These are phyloP conservation scores for Chymomyza costata DNA, from an alignment of 1,140 invertebrate genomes.

Conservation along the genomic window DNA sequence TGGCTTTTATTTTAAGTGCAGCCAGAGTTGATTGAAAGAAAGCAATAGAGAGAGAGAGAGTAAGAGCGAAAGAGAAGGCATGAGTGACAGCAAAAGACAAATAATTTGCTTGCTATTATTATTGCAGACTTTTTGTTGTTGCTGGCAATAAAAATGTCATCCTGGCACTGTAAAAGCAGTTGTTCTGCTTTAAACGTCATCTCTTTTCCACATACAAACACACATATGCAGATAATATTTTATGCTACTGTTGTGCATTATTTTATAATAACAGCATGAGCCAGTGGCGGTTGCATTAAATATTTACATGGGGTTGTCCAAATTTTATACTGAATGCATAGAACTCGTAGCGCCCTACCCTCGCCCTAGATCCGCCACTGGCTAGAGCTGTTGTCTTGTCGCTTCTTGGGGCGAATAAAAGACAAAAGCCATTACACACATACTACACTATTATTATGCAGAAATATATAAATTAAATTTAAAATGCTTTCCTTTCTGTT, in stretches of 20 bases:
- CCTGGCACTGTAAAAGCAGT: conserved; percentile 31
- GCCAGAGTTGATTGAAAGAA: not conserved
- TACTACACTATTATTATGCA: conserved; percentile 2
- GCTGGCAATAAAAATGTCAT: conserved; percentile 66
- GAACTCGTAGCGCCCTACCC: too few species aligned
- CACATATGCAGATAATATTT: conserved; percentile 19
- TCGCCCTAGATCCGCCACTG: too few species aligned
- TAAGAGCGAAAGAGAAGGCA: not conserved
- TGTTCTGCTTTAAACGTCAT: conserved; percentile 21
- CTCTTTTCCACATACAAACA: conserved; percentile 11
- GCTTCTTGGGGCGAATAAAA: too few species aligned
- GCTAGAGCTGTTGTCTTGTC: too few species aligned
- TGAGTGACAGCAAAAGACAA: not conserved
- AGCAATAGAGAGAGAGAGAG: not conserved
- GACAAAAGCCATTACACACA: conserved; percentile 2
- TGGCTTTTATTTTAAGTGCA: conserved; percentile 62
- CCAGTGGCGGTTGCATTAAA: too few species aligned
- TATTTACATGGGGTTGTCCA: too few species aligned
- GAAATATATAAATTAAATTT: conserved; percentile 59
- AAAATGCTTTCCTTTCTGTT: conserved; percentile 47
- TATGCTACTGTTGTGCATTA: conserved; percentile 38
- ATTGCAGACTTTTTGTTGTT: conserved; percentile 31
- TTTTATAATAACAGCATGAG: conserved; percentile 36
- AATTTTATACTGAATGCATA: too few species aligned
- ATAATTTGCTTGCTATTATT: not conserved